These are phyloP conservation scores for Paramisgurnus dabryanus DNA, from an alignment of 2,113 vertebrate genomes.

Conservation along the genomic window DNA sequence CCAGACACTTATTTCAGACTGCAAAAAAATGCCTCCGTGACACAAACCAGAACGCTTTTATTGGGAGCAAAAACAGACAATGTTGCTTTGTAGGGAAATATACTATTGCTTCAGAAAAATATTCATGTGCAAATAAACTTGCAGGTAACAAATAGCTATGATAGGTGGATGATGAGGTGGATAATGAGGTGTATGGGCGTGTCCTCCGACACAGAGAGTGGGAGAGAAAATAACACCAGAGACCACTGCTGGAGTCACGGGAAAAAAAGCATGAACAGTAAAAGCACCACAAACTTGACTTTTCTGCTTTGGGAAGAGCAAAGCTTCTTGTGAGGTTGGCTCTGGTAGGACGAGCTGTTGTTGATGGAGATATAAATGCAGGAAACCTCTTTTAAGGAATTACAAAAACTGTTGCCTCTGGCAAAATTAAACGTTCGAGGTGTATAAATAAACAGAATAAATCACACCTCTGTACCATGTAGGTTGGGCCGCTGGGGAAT, in stretches of 20 bases:
- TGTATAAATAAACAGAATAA: constrained; percentile 54
- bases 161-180: background rate
- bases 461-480: constrained; percentile 65
- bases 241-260: constrained; percentile 1
- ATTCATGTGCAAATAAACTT: constrained; percentile 58
- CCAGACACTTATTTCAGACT: constrained; percentile 76
- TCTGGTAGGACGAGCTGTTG: background rate
- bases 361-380: constrained; percentile 1
- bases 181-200: background rate
- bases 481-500: constrained; percentile 73
- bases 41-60: constrained; percentile 85
- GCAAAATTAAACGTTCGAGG: constrained; percentile 52
- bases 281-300: constrained; percentile 5
- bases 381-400: background rate
- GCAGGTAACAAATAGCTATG: constrained; percentile 37
- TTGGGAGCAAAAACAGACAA: constrained; percentile 77
- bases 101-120: constrained; percentile 73
- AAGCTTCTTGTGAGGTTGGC: constrained; percentile 25
- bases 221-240: background rate
- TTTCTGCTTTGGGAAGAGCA: background rate
- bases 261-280: constrained; percentile 17
- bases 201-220: background rate
- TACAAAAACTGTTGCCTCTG: constrained; percentile 52
- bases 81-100: constrained; percentile 79
- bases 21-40: constrained; percentile 79